Conservation (phyloP, 2,797 vertebrate genomes). For the Cichlasoma orientale region DNA sequence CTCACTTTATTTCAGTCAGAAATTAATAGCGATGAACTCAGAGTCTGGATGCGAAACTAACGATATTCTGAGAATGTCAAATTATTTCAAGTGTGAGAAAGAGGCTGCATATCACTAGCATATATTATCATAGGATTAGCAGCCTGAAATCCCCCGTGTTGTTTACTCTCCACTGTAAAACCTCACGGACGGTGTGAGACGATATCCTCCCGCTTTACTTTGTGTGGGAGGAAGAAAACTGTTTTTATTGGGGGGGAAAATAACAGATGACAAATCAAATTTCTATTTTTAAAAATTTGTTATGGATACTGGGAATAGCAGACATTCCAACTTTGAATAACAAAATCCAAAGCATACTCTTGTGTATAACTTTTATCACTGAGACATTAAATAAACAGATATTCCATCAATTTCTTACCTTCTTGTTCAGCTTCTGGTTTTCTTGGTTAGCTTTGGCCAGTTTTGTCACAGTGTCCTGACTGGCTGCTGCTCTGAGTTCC, state of each 20-base stretch:
- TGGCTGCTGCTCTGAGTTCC: conserved; percentile 83
- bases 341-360: neutral
- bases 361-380: neutral
- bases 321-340: neutral
- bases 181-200: no score
- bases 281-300: neutral
- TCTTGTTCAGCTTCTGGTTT: conserved; percentile 90
- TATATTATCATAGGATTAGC: no score
- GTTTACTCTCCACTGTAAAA: no score
- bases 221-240: no score
- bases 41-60: neutral
- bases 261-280: neutral
- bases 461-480: conserved; percentile 82
- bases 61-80: neutral
- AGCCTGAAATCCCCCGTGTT: no score
- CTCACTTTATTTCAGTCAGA: neutral
- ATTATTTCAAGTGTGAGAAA: no score
- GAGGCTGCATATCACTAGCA: neutral
- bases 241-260: neutral
- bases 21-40: neutral
- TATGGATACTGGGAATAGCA: neutral
- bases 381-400: neutral
- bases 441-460: conserved; percentile 88
- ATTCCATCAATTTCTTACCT: conserved; percentile 74
- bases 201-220: no score